Evolutionary conservation across 2,113 vertebrate genomes (phyloP).

Genomic region (Python bivittatus): DNA sequence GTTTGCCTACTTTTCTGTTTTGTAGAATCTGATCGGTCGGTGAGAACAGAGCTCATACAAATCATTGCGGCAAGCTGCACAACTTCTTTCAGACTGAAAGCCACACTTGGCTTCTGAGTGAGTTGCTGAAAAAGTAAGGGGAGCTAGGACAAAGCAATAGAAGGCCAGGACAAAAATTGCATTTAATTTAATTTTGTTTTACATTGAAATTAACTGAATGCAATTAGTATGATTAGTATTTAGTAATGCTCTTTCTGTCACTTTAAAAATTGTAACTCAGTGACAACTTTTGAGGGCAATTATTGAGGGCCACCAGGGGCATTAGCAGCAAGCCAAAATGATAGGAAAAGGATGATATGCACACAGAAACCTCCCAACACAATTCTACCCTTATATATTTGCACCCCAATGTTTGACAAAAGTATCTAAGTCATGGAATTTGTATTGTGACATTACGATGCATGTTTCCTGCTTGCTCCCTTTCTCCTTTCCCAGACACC

Average conservation of each 20-base stretch:
- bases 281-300: not conserved
- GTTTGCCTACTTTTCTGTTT: not conserved
- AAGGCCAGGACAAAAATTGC: not conserved
- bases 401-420: not conserved
- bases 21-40: not conserved
- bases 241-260: not conserved
- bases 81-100: not conserved
- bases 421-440: not conserved
- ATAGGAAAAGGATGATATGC: not conserved
- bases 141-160: not conserved
- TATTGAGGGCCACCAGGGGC: not conserved
- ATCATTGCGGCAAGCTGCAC: not conserved
- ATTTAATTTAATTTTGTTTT: not conserved
- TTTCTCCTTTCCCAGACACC: not conserved
- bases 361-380: not conserved
- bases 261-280: not conserved
- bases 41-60: not conserved
- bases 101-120: not conserved
- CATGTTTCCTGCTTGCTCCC: not conserved
- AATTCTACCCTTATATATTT: not conserved
- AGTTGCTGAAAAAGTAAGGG: not conserved
- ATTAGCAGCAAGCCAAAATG: not conserved
- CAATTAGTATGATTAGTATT: not conserved
- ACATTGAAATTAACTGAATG: not conserved
- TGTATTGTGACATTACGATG: not conserved